Evolutionary conservation across 2,888 invertebrate genomes (phyloP).

Genomic region (Dyspetes luteomarginatus): DNA sequence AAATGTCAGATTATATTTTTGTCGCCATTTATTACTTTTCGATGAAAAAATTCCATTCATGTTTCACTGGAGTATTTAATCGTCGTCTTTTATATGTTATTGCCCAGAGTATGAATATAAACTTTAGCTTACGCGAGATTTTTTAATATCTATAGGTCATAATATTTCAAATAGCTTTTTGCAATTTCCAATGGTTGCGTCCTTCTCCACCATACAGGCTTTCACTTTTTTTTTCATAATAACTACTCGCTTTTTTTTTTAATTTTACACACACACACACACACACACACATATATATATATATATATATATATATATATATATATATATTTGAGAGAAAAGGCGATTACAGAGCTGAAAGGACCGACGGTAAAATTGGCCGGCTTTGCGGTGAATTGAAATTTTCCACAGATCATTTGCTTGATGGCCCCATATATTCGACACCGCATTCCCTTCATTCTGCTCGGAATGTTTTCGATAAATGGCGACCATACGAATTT

Average conservation of each 20-base stretch:
- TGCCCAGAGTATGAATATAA: no score
- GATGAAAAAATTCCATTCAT: background rate
- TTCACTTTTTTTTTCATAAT: constrained; percentile 17
- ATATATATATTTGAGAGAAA: constrained; percentile 18
- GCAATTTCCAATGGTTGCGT: constrained; percentile 4
- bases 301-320: background rate
- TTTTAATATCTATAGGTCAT: constrained; percentile 23
- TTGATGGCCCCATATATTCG: constrained; percentile 79
- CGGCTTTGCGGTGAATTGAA: constrained; percentile 67
- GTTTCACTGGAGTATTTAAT: background rate
- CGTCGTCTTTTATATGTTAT: background rate
- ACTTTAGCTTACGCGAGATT: constrained; percentile 4
- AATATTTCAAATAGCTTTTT: background rate
- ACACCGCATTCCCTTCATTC: constrained; percentile 70
- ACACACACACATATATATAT: no score
- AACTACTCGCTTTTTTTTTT: constrained; percentile 5
- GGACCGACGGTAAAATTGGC: constrained; percentile 71
- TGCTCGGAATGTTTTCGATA: constrained; percentile 73
- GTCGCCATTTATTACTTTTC: background rate
- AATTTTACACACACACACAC: no score
- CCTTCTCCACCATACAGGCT: background rate
- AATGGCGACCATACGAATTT: constrained; percentile 69
- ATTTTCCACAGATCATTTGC: constrained; percentile 80
- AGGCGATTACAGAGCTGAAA: constrained; percentile 9
- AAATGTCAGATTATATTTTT: background rate